A percentile compares a stretch with the other conserved stretches of the same genome.
phyloP scores from a whole-genome alignment of 2,888 invertebrate genomes.

The Drosophila infuscata region DNA sequence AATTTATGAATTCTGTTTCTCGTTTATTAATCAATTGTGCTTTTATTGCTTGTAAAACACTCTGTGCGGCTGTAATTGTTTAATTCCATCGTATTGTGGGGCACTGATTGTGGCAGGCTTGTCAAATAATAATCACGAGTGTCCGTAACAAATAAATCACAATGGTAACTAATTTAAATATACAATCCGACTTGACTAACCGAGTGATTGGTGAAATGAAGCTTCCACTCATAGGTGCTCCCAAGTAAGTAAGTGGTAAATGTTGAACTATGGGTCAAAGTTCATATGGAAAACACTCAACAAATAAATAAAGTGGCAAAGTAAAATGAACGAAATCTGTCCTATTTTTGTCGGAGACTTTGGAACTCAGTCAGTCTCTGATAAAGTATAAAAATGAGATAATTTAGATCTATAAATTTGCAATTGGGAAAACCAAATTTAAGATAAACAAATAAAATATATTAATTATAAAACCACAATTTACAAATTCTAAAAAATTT shows the following conservation, averaged over 20 bases:
- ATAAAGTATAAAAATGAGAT: background rate
- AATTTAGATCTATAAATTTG: background rate
- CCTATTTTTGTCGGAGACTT: background rate
- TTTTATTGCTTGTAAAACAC: slow-evolving; percentile 12
- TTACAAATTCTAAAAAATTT: background rate
- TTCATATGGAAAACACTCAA: background rate
- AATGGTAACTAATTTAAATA: background rate
- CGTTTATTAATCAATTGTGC: slow-evolving; percentile 14
- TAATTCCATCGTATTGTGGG: slow-evolving; percentile 5
- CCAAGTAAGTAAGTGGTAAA: background rate
- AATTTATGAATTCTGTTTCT: slow-evolving; percentile 15
- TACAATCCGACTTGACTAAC: background rate
- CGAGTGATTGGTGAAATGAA: background rate
- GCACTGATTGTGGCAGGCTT: slow-evolving; percentile 7
- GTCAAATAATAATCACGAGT: slow-evolving; percentile 3
- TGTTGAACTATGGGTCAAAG: background rate
- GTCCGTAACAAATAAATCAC: background rate
- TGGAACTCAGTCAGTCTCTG: background rate
- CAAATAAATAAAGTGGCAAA: background rate
- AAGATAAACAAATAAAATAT: background rate
- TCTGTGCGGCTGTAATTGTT: slow-evolving; percentile 12
- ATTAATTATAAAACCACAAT: background rate
- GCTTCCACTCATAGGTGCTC: background rate
- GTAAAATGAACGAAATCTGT: background rate
- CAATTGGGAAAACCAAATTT: background rate